Percentiles rank a stretch among this genome's conserved stretches.
phyloP scores from a whole-genome alignment of 2,797 vertebrate genomes.

The Smutsia gigantea region DNA sequence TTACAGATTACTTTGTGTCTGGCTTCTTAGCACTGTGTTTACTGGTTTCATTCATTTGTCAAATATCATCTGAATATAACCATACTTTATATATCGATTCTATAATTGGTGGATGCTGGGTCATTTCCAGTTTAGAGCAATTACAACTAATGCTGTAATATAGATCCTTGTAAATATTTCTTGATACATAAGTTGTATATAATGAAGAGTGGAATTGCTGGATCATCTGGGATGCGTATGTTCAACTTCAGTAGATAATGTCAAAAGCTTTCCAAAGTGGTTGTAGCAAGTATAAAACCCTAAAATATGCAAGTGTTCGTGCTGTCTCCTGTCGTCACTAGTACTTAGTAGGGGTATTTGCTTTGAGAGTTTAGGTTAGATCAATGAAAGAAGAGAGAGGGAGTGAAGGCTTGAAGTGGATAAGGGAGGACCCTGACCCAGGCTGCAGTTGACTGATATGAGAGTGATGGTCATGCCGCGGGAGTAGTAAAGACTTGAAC shows the following conservation, averaged over 20 bases:
- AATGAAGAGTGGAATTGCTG: slow-evolving; percentile 5
- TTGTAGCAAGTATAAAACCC: neutral
- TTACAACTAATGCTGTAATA: slow-evolving; percentile 44
- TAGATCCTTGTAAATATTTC: slow-evolving; percentile 30
- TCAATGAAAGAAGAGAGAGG: neutral
- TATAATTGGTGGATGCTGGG: neutral
- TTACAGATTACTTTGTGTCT: neutral
- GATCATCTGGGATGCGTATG: slow-evolving; percentile 40
- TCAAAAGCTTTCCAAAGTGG: slow-evolving; percentile 8
- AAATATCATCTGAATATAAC: neutral
- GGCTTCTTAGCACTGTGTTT: neutral
- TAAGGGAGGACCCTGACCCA: neutral
- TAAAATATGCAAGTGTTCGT: neutral
- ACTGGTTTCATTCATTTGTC: neutral
- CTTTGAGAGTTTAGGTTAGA: neutral
- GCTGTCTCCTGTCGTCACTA: neutral
- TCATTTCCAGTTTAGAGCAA: slow-evolving; percentile 44
- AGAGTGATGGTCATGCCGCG: neutral
- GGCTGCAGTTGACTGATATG: neutral
- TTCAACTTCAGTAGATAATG: slow-evolving; percentile 44
- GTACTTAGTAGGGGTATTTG: neutral
- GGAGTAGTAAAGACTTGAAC: neutral
- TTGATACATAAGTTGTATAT: neutral
- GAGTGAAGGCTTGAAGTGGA: neutral
- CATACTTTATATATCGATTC: neutral